A percentile compares a stretch with the other conserved stretches of the same genome.
Conservation (phyloP, 1,140 invertebrate species). For the Agrypnia vestita region DNA sequence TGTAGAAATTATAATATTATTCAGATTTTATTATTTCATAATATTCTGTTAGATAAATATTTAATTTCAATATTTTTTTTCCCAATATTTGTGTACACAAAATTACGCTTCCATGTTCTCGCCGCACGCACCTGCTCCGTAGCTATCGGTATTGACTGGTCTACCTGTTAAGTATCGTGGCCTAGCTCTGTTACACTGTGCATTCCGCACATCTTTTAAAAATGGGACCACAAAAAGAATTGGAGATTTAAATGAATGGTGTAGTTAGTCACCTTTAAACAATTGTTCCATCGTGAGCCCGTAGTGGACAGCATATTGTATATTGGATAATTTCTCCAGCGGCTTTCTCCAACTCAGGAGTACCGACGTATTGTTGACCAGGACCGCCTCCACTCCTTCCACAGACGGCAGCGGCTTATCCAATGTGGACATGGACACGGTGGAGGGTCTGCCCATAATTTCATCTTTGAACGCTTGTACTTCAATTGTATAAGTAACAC, state of each 20-base stretch:
- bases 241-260: background rate
- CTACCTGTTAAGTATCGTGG: too few species aligned
- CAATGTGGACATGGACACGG: constrained; percentile 72
- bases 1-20: too few species aligned
- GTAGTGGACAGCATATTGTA: constrained; percentile 80
- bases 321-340: constrained; percentile 69
- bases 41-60: too few species aligned
- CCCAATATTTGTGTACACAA: too few species aligned
- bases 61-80: too few species aligned
- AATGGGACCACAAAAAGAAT: too few species aligned
- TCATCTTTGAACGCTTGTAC: constrained; percentile 77
- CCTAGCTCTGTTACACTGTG: too few species aligned
- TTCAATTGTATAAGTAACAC: constrained; percentile 75
- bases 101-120: too few species aligned
- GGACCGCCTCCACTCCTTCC: constrained; percentile 68
- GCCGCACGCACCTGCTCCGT: too few species aligned
- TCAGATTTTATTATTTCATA: too few species aligned
- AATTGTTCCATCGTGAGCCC: constrained; percentile 70
- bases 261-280: constrained; percentile 68
- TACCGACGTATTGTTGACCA: constrained; percentile 77
- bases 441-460: constrained; percentile 74
- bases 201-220: background rate
- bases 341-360: constrained; percentile 79
- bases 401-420: constrained; percentile 74
- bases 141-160: too few species aligned